Evolutionary conservation across 2,113 vertebrate genomes (phyloP), one percentile per base, ranked within the genome.

Genomic region (Labeo catla): DNA sequence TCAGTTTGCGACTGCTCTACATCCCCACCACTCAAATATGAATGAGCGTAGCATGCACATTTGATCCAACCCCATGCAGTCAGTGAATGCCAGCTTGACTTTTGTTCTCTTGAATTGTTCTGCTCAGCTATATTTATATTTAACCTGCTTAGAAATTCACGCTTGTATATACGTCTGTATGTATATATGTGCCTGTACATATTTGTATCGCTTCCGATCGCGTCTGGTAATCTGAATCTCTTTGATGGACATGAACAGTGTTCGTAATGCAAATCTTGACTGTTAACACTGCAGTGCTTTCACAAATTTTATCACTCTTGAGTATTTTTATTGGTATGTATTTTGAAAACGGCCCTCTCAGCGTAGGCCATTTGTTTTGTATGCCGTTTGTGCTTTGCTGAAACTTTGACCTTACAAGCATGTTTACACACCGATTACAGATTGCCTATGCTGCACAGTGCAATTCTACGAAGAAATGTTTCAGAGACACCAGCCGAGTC

Each of bases 201-300:
- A 81, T 89, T 86, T 89, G 73, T 80, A 88, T 23, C 57, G 73
- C 73, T 81, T 76, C 76, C 39, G 59, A 54, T 57, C 45, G 12
- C 66, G n/a, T 77, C 73, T 76, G 85, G 50, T 83, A n/a, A 84
- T 77, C 63, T 43, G 68, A 76, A 77, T 78, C 36, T 73, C 77
- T 87, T 57, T 45, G 63, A 83, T 79, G 73, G 81, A 72, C 76
- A 83, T 65, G 79, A 76, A 83, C 45, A 76, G 57, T 68, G 50
- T 81, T 70, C 84, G 72, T 73, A 79, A 80, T 73, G 83, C 83
- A 85, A 73, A 57, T 83, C 45, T 80, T 66, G 89, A 90, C 89
- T 90, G 89, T 90, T 88, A 86, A 52, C 80, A 81, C 63, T 77
- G 47, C 76, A 86, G 84, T 85, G 76, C 70, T 86, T 87, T 83